A percentile compares a stretch with the other conserved stretches of the same genome.
phyloP scores from a whole-genome alignment of 92 coral and sea anemone genomes.

The Phenganax subtilis region DNA sequence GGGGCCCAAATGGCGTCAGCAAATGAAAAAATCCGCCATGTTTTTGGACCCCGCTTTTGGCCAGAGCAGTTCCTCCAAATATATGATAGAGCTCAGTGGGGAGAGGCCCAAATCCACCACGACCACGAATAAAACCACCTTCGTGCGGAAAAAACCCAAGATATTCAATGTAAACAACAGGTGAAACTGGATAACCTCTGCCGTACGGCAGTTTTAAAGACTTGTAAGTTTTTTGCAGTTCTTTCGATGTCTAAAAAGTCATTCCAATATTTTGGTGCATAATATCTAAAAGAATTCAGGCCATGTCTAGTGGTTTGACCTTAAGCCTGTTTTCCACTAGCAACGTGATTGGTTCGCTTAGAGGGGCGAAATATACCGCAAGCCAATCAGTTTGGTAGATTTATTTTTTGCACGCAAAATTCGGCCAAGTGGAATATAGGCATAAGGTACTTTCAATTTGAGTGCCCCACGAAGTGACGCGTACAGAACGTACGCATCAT shows the following conservation, averaged over 20 bases:
- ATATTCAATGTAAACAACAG: too few relatives aligned
- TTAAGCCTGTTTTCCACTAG: background rate
- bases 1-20: too few relatives aligned
- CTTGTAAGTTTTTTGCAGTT: background rate
- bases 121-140: too few relatives aligned
- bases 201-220: background rate
- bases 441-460: background rate
- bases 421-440: constrained; percentile 24
- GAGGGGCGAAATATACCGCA: background rate
- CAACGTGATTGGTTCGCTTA: too few relatives aligned
- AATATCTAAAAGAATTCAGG: background rate
- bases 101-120: too few relatives aligned
- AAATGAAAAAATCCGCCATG: too few relatives aligned
- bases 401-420: constrained; percentile 46
- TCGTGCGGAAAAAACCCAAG: too few relatives aligned
- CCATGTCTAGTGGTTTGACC: background rate
- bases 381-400: background rate
- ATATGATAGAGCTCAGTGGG: too few relatives aligned
- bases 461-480: background rate
- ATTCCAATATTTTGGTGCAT: background rate
- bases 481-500: background rate
- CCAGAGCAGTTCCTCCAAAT: too few relatives aligned
- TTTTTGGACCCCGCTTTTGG: too few relatives aligned
- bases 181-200: too few relatives aligned
- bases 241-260: background rate